Base-by-base conservation (phyloP, 2,888 invertebrate species). In the Eupithecia exiguata region DNA sequence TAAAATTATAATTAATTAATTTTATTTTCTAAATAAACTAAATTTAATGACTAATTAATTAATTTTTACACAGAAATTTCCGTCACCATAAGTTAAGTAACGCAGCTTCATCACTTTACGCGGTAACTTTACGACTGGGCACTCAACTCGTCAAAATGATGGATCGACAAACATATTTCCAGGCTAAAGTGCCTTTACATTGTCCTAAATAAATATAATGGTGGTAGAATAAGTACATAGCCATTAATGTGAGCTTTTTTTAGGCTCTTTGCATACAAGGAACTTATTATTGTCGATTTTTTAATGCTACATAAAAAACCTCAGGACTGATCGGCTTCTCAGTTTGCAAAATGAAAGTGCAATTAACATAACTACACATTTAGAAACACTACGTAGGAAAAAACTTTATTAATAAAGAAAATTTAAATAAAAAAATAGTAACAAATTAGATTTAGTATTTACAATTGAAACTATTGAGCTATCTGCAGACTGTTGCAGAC, bases 201-300 rank as follows among this genome's bases (percentile, higher is more conserved):
- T 61, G 77, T 75, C 79, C 78, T 78, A 74, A 80, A 78, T 80
- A 79, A 80, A 80, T 74, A 80, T 74, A 79, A 74, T 38, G 46
- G 30, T 61, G 38, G 58, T 30, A 36, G 46, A 69, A 58, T 21
- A 67, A 16, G 61, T 30, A 61, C 30, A 25, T 16, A 61, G 30
- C 61, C n/a, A n/a, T 53, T 21, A n/a, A 9, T 53, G 12, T 61
- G 10, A 16, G 30, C 10, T 30, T 61, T 61, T 12, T 12, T 18
- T 21, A n/a, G n/a, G 6, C n/a, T 58, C 12, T 61, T n/a, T 61
- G 25, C 30, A 30, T 30, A 16, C 12, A 61, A 30, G 53, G 3
- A 53, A 53, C 30, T 30, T 30, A 30, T 30, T 30, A 30, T 30
- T 30, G 30, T 4, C 30, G 30, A 30, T 30, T 30, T n/a, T 30